Base-by-base conservation (phyloP, 2,113 vertebrate species). In the Tympanuchus pallidicinctus region DNA sequence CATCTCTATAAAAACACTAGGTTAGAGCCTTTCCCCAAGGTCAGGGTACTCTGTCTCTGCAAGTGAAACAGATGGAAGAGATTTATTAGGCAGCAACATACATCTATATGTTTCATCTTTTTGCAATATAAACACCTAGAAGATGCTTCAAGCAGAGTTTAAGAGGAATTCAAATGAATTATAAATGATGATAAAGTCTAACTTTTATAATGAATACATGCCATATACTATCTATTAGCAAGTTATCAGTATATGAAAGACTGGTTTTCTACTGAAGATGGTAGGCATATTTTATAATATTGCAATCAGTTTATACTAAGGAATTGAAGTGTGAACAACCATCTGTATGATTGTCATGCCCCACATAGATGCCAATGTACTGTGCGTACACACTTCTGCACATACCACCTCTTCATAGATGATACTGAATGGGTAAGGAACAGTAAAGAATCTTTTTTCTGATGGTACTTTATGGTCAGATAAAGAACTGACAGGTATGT, bases 1-100 rank as follows among this genome's bases (percentile, higher is more conserved):
- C 83, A 64, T 97, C 94, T 97, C 87, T 95, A 94, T 91, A 92
- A 95, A 97, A 92, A 94, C 70, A 79, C 78, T 66, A 95, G 95
- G 83, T 97, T 95, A 96, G 54, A 94, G 82, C 60, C 70, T n/a
- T 93, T 91, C 84, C 67, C 89, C 95, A 98, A 98, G 97, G 97
- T 98, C 96, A 97, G 91, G 32, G 60, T 91, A 86, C 74, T 87
- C 67, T 90, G 82, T 69, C 70, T 88, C 54, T 79, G 94, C 70
- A 92, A 94, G 93, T 50, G 74, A 85, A 92, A 97, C 91, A 76
- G 84, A 94, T 73, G 69, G 86, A 74, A 86, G 74, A 97, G 93
- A 98, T 98, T 97, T 97, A 97, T 96, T 96, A 94, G 89, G 60
- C 89, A 92, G 76, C 75, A 79, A 71, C 13, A 15, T 54, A 89